These are phyloP conservation scores for Drosophila limbata DNA, from an alignment of 2,888 invertebrate genomes.

Conservation along the genomic window DNA sequence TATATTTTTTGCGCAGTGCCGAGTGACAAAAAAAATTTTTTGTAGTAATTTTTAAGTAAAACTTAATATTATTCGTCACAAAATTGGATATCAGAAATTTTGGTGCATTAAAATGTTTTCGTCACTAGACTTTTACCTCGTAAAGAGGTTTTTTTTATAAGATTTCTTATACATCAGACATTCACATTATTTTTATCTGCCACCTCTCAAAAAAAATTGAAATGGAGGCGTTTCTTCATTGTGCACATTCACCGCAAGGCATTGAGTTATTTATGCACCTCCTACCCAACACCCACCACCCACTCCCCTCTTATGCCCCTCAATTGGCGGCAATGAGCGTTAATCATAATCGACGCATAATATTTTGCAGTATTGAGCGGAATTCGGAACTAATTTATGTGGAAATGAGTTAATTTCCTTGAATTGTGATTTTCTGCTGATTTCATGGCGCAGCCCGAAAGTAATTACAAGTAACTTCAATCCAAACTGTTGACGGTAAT, in stretches of 20 bases:
- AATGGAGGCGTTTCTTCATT: slow-evolving; percentile 29
- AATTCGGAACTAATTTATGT: slow-evolving; percentile 80
- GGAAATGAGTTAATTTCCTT: slow-evolving; percentile 84
- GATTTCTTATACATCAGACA: slow-evolving; percentile 22
- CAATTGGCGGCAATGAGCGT: slow-evolving; percentile 69
- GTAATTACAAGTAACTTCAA: slow-evolving; percentile 70
- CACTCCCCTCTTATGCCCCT: background rate
- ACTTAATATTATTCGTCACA: too few relatives aligned
- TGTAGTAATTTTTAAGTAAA: too few relatives aligned
- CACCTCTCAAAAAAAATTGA: slow-evolving; percentile 1
- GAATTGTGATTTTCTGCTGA: slow-evolving; percentile 77
- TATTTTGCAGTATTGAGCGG: slow-evolving; percentile 59
- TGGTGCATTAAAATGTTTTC: too few relatives aligned
- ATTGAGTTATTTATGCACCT: slow-evolving; percentile 53
- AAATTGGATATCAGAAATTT: too few relatives aligned
- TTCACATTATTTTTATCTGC: slow-evolving; percentile 19
- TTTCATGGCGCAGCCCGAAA: slow-evolving; percentile 62
- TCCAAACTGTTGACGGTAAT: slow-evolving; percentile 12
- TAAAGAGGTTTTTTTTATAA: too few relatives aligned
- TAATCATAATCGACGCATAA: slow-evolving; percentile 83
- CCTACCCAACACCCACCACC: background rate
- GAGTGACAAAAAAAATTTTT: too few relatives aligned
- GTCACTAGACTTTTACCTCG: too few relatives aligned
- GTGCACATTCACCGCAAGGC: slow-evolving; percentile 52
- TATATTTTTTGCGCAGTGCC: too few relatives aligned